Evolutionary conservation across 2,113 vertebrate genomes (phyloP).

Genomic region (Mastomys natalensis): DNA sequence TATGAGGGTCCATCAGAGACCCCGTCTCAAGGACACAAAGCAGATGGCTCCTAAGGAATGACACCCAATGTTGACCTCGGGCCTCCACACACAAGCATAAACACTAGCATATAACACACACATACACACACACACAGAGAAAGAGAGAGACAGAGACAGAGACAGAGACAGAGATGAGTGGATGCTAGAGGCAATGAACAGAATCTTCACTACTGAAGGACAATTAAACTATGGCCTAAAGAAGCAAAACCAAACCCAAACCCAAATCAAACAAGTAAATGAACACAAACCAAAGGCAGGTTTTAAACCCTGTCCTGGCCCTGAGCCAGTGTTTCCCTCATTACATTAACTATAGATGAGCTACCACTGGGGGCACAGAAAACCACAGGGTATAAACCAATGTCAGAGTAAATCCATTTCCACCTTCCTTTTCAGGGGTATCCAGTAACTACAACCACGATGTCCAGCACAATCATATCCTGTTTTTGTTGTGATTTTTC

Average conservation of each 20-base stretch:
- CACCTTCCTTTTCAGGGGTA: not conserved
- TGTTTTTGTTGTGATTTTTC: not conserved
- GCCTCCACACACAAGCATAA: too few species aligned
- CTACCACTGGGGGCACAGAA: not conserved
- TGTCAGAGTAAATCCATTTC: not conserved
- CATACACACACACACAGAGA: not conserved
- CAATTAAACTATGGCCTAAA: not conserved
- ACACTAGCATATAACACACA: not conserved
- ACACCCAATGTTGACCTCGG: not conserved
- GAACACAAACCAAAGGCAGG: not conserved
- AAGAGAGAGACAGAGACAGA: not conserved
- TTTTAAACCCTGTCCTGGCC: not conserved
- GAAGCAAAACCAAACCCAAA: not conserved
- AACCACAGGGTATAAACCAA: not conserved
- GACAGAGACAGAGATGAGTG: not conserved
- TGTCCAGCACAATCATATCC: not conserved
- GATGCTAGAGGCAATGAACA: not conserved
- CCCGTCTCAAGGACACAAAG: not conserved
- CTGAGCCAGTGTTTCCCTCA: not conserved
- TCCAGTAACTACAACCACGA: not conserved
- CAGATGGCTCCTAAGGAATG: not conserved
- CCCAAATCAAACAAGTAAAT: not conserved
- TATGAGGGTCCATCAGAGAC: not conserved
- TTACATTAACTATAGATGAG: not conserved
- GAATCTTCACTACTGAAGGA: not conserved